These are phyloP conservation scores for Thalassarche chlororhynchos DNA, from an alignment of 2,113 vertebrate species.

Conservation along the genomic window DNA sequence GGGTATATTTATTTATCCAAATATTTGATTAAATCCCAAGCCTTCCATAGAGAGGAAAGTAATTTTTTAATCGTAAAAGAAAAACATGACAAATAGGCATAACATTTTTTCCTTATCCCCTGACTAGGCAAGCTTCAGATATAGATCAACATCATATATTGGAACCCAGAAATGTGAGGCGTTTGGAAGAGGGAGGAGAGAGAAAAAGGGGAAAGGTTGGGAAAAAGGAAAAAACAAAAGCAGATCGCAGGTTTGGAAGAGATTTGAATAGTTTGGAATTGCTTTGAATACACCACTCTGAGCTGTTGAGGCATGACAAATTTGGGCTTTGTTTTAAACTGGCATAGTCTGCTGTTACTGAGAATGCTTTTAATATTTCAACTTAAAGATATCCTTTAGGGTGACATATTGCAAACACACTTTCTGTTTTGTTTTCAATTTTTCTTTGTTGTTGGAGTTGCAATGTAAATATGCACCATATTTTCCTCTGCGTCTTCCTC, in stretches of 20 bases:
- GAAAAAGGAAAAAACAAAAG: background rate
- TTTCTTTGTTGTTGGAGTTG: slow-evolving; percentile 60
- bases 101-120: background rate
- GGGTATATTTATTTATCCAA: background rate
- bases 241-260: background rate
- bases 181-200: background rate
- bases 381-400: slow-evolving; percentile 8
- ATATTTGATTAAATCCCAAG: background rate
- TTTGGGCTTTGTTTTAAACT: slow-evolving; percentile 48
- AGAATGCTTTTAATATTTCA: slow-evolving; percentile 27
- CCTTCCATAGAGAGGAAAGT: background rate
- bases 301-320: slow-evolving; percentile 49
- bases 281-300: background rate
- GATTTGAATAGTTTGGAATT: background rate
- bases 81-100: background rate
- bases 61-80: background rate
- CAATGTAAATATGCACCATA: slow-evolving; percentile 14
- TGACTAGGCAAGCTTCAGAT: background rate
- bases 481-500: background rate
- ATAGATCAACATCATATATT: background rate
- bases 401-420: background rate
- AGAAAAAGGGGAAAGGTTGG: background rate
- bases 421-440: slow-evolving; percentile 61
- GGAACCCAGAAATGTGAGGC: background rate
- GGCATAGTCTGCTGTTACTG: background rate